Conservation (phyloP, 2,797 vertebrate species). For the Prunella strophiata region DNA sequence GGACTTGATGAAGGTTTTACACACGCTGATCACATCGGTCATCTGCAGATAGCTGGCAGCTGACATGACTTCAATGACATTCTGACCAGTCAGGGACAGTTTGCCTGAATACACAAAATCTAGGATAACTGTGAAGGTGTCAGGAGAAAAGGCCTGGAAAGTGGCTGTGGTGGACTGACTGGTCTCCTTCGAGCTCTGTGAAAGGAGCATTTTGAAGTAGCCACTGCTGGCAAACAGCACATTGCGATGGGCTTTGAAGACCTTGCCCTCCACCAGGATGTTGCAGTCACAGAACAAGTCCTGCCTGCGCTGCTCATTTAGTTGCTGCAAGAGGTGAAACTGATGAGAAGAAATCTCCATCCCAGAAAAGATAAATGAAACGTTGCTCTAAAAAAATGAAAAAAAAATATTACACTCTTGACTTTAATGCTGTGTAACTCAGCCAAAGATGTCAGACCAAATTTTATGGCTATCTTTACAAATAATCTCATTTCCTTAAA, state of each 20-base stretch:
- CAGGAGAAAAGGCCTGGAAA: slow-evolving; percentile 92
- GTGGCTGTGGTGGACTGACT: slow-evolving; percentile 86
- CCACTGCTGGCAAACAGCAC: slow-evolving; percentile 94
- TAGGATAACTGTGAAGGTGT: slow-evolving; percentile 92
- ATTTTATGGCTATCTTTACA: neutral
- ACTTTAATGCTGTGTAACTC: rapidly evolving
- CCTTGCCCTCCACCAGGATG: slow-evolving; percentile 92
- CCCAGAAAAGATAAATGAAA: slow-evolving; percentile 20
- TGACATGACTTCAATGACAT: slow-evolving; percentile 98
- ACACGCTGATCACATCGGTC: slow-evolving; percentile 95
- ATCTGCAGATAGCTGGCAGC: slow-evolving; percentile 97
- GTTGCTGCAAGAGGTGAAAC: slow-evolving; percentile 89
- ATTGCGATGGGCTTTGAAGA: slow-evolving; percentile 95
- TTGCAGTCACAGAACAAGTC: slow-evolving; percentile 97
- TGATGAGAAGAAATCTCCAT: slow-evolving; percentile 96
- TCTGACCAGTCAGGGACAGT: slow-evolving; percentile 91
- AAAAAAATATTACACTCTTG: neutral
- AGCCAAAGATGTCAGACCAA: too few species aligned
- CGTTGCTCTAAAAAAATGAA: neutral
- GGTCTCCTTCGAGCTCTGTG: slow-evolving; percentile 81
- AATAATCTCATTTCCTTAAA: neutral
- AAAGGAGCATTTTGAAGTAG: slow-evolving; percentile 97
- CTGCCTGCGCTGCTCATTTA: slow-evolving; percentile 92
- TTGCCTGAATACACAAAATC: slow-evolving; percentile 97
- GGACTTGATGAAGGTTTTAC: slow-evolving; percentile 97